Percentiles rank a stretch among this genome's conserved stretches.
phyloP scores from a whole-genome alignment of 2,888 invertebrate species.

The Chrysopilus asiliformis region DNA sequence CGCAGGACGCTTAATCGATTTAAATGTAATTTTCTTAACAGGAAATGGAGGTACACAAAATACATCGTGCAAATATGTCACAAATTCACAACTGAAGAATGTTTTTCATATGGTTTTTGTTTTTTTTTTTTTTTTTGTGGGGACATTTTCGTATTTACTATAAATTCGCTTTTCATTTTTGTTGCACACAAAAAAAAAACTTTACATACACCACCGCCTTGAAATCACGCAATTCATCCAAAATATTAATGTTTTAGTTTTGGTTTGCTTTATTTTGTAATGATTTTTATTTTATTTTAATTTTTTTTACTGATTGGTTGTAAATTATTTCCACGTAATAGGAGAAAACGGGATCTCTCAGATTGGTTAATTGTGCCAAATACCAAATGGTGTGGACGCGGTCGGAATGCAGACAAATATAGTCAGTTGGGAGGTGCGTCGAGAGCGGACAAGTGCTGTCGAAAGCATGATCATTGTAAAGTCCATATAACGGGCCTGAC shows the following conservation, averaged over 20 bases:
- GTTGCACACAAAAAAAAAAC: too few species aligned
- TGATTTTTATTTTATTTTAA: constrained; percentile 4
- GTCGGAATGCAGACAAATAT: constrained; percentile 65
- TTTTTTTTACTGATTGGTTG: constrained; percentile 8
- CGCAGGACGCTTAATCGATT: too few species aligned
- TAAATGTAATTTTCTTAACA: too few species aligned
- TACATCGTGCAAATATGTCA: too few species aligned
- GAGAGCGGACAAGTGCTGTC: constrained; percentile 74
- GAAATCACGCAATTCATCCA: too few species aligned
- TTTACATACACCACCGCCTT: too few species aligned
- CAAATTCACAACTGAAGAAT: too few species aligned
- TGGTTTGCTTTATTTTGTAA: too few species aligned
- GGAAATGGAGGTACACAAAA: too few species aligned
- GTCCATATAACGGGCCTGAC: constrained; percentile 73
- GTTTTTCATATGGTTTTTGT: background rate
- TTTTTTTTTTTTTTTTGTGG: constrained; percentile 1
- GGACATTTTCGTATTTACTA: background rate
- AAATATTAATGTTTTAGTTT: too few species aligned
- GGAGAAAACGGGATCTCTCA: constrained; percentile 27
- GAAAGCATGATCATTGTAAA: constrained; percentile 79
- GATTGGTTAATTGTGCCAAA: constrained; percentile 74
- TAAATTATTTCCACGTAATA: constrained; percentile 9
- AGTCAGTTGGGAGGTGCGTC: constrained; percentile 74
- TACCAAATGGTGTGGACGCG: constrained; percentile 89
- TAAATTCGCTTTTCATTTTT: constrained; percentile 2